A percentile compares a stretch with the other conserved stretches of the same genome.
Evolutionary conservation across 2,113 vertebrate species (phyloP).

Genomic region (Oryzias woworae): DNA sequence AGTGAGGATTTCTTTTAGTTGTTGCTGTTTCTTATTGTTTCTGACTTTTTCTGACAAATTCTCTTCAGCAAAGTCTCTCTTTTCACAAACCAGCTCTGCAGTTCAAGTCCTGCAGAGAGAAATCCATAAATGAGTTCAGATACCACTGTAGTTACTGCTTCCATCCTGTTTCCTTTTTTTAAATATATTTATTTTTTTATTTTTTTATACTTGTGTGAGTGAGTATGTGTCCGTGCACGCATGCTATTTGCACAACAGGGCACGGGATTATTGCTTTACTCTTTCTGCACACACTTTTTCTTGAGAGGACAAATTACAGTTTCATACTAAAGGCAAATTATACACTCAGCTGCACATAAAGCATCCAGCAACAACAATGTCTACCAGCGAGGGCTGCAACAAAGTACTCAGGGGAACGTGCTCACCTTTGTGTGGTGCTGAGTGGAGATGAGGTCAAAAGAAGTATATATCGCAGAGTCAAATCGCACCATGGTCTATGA

Average conservation of each 20-base stretch:
- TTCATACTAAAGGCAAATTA: slow-evolving; percentile 29
- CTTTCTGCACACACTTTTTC: slow-evolving; percentile 9
- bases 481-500: slow-evolving; percentile 22
- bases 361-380: slow-evolving; percentile 7
- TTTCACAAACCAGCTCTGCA: slow-evolving; percentile 14
- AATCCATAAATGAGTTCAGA: slow-evolving; percentile 30
- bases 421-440: slow-evolving; percentile 3
- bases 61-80: slow-evolving; percentile 14
- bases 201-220: not conserved
- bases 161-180: slow-evolving; percentile 6
- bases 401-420: slow-evolving; percentile 33
- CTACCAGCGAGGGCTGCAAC: slow-evolving; percentile 9
- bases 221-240: not conserved
- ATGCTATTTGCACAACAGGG: slow-evolving; percentile 25
- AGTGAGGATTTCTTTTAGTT: not conserved
- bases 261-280: slow-evolving; percentile 7
- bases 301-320: slow-evolving; percentile 39
- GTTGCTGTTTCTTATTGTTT: not conserved
- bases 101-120: slow-evolving; percentile 23
- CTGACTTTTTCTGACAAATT: slow-evolving; percentile 12
- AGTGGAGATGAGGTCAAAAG: slow-evolving; percentile 22
- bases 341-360: slow-evolving; percentile 20
- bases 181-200: not conserved
- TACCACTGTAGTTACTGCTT: slow-evolving; percentile 11
- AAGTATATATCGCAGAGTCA: slow-evolving; percentile 13